These are phyloP conservation scores for Asarcornis scutulata DNA, from an alignment of 2,113 vertebrate genomes.

Conservation along the genomic window DNA sequence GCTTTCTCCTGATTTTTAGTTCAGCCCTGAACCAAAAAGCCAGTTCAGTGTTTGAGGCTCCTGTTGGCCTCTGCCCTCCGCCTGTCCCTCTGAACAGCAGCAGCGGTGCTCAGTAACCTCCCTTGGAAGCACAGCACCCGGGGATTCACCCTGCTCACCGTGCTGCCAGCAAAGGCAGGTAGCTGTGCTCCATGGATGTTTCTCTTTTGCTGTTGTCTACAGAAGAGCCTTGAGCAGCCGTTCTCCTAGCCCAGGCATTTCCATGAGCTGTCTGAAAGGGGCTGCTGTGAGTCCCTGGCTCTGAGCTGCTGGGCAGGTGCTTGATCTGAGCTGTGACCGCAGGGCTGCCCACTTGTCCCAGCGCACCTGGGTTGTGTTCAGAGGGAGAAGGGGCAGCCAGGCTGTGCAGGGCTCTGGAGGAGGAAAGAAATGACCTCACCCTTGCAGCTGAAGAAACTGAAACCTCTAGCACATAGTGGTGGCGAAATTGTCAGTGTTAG, in stretches of 20 bases:
- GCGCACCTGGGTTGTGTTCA: background rate
- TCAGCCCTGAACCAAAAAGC: background rate
- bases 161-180: rapidly evolving
- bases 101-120: background rate
- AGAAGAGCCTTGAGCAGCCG: background rate
- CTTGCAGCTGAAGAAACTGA: background rate
- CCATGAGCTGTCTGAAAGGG: background rate
- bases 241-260: background rate
- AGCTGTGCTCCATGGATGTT: background rate
- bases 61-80: rapidly evolving
- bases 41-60: background rate
- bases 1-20: background rate
- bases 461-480: background rate
- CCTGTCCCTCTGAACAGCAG: no score
- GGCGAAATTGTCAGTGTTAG: background rate
- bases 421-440: background rate
- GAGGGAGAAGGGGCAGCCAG: background rate
- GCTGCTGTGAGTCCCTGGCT: background rate
- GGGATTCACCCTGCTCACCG: rapidly evolving
- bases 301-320: background rate
- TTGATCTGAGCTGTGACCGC: rapidly evolving
- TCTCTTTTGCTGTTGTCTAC: background rate
- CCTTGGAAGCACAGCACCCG: background rate
- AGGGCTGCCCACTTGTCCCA: background rate
- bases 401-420: background rate